Percentiles rank a stretch among this genome's conserved stretches.
phyloP scores from a whole-genome alignment of 2,113 vertebrate genomes.

The Protomyctophum bolini region DNA sequence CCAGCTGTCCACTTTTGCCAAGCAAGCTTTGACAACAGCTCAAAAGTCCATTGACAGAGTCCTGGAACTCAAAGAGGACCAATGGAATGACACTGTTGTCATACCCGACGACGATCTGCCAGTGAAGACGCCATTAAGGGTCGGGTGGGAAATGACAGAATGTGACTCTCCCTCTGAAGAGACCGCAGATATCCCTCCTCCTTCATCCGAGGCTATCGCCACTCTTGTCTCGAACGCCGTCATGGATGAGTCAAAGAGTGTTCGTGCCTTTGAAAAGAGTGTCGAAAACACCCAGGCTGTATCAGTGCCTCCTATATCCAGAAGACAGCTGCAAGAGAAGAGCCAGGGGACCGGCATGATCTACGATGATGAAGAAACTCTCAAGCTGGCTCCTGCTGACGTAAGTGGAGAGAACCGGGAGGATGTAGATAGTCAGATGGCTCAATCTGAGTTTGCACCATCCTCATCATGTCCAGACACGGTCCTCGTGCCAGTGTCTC shows the following conservation, averaged over 20 bases:
- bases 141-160: constrained; percentile 91
- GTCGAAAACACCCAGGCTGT: constrained; percentile 84
- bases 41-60: constrained; percentile 98
- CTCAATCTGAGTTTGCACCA: constrained; percentile 37
- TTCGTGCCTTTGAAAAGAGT: constrained; percentile 87
- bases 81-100: constrained; percentile 85
- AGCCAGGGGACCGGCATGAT: constrained; percentile 21
- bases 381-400: constrained; percentile 29
- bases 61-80: constrained; percentile 93
- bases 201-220: constrained; percentile 92
- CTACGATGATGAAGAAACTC: constrained; percentile 43
- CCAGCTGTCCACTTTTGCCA: constrained; percentile 95
- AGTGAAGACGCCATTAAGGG: constrained; percentile 83
- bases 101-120: constrained; percentile 78
- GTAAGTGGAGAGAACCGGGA: constrained; percentile 50
- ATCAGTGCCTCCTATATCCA: constrained; percentile 89
- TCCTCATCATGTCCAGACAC: constrained; percentile 30
- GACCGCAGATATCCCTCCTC: constrained; percentile 68
- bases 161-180: constrained; percentile 87
- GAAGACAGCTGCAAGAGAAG: constrained; percentile 80
- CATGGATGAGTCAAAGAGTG: constrained; percentile 94
- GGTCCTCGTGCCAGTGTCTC: constrained; percentile 53
- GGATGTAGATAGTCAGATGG: constrained; percentile 32
- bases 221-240: constrained; percentile 92
- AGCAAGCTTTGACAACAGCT: constrained; percentile 95